A percentile compares a stretch with the other conserved stretches of the same genome.
Evolutionary conservation across 2,113 vertebrate genomes (phyloP).

Genomic region (Plotosus lineatus): DNA sequence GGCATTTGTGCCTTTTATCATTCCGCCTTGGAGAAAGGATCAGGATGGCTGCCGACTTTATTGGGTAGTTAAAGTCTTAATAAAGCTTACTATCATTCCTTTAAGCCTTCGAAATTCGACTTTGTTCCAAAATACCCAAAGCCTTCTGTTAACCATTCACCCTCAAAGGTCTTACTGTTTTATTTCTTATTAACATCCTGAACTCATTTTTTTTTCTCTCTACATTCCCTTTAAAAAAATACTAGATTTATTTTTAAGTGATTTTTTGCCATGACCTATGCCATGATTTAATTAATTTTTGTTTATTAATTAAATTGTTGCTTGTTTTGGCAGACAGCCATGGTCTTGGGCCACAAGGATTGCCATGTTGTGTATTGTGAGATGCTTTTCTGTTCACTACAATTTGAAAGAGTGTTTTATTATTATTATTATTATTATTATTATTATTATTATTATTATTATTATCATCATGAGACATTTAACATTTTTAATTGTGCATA

Average conservation of each 20-base stretch:
- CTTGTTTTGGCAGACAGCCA: neutral
- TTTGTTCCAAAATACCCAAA: constrained; percentile 29
- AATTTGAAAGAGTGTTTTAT: neutral
- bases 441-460: too few relatives aligned
- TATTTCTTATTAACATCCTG: neutral
- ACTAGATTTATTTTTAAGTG: too few relatives aligned
- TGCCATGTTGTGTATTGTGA: neutral
- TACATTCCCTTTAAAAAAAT: neutral
- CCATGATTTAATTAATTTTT: neutral
- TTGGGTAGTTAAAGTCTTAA: constrained; percentile 50
- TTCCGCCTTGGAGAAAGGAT: constrained; percentile 42
- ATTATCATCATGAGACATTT: too few relatives aligned
- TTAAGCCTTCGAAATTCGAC: constrained; percentile 42
- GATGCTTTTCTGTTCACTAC: neutral
- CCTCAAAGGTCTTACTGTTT: constrained; percentile 7
- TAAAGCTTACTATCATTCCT: constrained; percentile 46
- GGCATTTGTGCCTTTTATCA: constrained; percentile 55
- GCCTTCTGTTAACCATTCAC: constrained; percentile 10
- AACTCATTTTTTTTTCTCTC: neutral
- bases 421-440: too few relatives aligned
- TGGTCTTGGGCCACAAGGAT: neutral
- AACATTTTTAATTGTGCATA: neutral
- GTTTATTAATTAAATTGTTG: neutral
- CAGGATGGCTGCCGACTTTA: constrained; percentile 45
- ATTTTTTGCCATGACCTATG: neutral